These are phyloP conservation scores for Parus major DNA, from an alignment of 2,113 vertebrate species.

Conservation along the genomic window DNA sequence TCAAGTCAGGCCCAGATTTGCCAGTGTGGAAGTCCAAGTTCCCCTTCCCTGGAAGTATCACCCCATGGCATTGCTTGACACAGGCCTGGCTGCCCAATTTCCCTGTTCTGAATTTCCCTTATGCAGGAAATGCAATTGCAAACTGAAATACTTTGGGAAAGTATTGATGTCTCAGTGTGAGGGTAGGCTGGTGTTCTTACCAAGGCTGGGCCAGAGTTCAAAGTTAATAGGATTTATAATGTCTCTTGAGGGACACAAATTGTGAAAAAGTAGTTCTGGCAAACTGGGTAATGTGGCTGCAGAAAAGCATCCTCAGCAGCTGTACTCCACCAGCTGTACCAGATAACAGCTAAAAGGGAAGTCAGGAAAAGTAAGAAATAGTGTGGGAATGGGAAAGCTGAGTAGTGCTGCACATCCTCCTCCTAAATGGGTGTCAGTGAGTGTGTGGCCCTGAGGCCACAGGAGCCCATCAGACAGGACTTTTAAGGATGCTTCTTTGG, in stretches of 20 bases:
- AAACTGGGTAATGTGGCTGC: constrained; percentile 9
- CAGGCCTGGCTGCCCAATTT: not conserved
- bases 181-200: not conserved
- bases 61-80: accelerated
- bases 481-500: not conserved
- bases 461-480: not conserved
- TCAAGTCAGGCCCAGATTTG: not conserved
- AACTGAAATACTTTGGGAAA: not conserved
- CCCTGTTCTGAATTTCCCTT: not conserved
- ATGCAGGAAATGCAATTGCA: not conserved
- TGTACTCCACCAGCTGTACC: constrained; percentile 36
- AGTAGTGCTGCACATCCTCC: not conserved
- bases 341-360: constrained; percentile 17
- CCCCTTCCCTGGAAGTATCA: not conserved
- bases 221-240: constrained; percentile 31
- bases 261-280: constrained; percentile 36
- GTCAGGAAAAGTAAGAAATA: constrained; percentile 15
- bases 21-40: not conserved
- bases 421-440: not conserved
- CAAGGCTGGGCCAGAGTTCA: constrained; percentile 52
- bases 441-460: not conserved
- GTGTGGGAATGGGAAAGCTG: constrained; percentile 41
- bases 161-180: not conserved
- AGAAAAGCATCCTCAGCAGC: constrained; percentile 43
- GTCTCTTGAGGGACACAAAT: constrained; percentile 51